phyloP scores from a whole-genome alignment of 1,140 invertebrate species.

The Tachypleus tridentatus region DNA sequence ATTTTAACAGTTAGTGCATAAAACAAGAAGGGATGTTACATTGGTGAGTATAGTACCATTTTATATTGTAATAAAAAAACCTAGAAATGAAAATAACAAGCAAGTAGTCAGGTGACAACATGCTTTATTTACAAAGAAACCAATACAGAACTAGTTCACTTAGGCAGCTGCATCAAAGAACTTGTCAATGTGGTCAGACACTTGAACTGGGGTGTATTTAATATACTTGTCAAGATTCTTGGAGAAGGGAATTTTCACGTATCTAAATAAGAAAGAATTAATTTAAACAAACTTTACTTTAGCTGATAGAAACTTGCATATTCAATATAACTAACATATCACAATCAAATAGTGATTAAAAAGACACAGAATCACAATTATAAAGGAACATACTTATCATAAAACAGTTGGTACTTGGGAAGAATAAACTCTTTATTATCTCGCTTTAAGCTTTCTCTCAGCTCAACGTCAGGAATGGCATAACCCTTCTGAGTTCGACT shows the following conservation, averaged over 20 bases:
- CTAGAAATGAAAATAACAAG: no score
- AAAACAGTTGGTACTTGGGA: slow-evolving; percentile 54
- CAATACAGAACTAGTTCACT: not conserved
- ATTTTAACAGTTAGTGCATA: no score
- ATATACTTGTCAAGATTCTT: slow-evolving; percentile 92
- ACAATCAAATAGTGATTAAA: not conserved
- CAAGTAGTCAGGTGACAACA: no score
- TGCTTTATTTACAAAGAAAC: no score
- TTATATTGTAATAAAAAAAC: no score
- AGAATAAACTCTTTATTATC: slow-evolving; percentile 76
- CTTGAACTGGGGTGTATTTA: slow-evolving; percentile 75
- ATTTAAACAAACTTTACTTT: not conserved
- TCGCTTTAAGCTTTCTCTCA: slow-evolving; percentile 64
- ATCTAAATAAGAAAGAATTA: slow-evolving; percentile 39
- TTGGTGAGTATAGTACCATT: no score
- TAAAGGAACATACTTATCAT: slow-evolving; percentile 22
- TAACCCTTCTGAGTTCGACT: slow-evolving; percentile 71
- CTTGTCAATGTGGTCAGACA: slow-evolving; percentile 59
- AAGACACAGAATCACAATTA: slow-evolving; percentile 3
- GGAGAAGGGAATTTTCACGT: slow-evolving; percentile 59
- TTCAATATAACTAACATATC: slow-evolving; percentile 1
- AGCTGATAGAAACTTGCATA: not conserved
- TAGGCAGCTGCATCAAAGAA: slow-evolving; percentile 62
- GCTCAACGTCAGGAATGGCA: slow-evolving; percentile 80
- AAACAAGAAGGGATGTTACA: no score